Base-by-base conservation (phyloP, 30 jellyfish, hydroid and myxozoan genomes). In the Rhopilema esculentum region DNA sequence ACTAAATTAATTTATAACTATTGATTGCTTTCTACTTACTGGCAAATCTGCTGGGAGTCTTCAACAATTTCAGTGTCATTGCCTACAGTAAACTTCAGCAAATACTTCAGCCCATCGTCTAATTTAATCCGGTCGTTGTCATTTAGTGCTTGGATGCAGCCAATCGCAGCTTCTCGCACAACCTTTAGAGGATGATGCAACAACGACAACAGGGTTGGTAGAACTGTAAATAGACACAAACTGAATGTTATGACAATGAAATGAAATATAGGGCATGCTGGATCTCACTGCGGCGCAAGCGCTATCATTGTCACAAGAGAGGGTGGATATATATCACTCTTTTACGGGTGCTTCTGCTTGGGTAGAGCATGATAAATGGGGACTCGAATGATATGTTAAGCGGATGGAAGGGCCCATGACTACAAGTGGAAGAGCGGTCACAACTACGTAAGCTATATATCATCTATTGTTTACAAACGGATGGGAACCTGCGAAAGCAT, bases 81-180 rank as follows among this genome's bases (percentile, higher is more conserved):
- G 52, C 48, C 83, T n/a, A 85, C 71, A 62, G 84, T 66, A 63
- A 51, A 69, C 40, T 50, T 69, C 33, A 91, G 51, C 66, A 91
- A 32, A 70, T 32, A 61, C 30, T 84, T 77, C 86, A 89, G 57
- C 17, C 76, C 95, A 77, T 49, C 61, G 49, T 79, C 82, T 16
- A 74, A 27, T 18, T 78, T 84, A 1, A 24, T 75, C 27, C 27
- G 63, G 16, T 28, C 73, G 57, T 61, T 74, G 65, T 80, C 92
- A 70, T 91, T 53, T 50, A 91, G 29, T 22, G 85, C 85, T 69
- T 83, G 89, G 28, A 79, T 91, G 75, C 86, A 73, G 32, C 89
- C 89, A 32, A 91, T 30, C 24, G 91, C 80, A 9, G 89, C 92
- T 72, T 91, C 95, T 71, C 97, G 88, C 21, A 91, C 68, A 20